Percentiles rank a stretch among this genome's conserved stretches.
Conservation (phyloP, 2,113 vertebrate species). For the Brevimyrus niger region DNA sequence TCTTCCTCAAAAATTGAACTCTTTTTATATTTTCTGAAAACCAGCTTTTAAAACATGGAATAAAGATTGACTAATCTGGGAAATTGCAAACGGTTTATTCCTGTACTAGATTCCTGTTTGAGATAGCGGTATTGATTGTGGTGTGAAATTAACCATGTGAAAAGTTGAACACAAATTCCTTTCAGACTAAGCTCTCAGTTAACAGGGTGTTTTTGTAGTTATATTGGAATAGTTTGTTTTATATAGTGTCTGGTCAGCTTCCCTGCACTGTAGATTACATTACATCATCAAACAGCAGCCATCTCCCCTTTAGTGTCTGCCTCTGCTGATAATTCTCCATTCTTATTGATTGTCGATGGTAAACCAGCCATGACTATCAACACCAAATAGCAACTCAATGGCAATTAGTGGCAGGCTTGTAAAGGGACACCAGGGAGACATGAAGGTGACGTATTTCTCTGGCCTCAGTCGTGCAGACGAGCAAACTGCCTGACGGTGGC, state of each 20-base stretch:
- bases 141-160: not conserved
- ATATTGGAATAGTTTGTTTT: not conserved
- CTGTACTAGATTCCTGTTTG: not conserved
- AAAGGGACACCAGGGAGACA: not conserved
- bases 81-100: not conserved
- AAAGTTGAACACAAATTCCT: not conserved
- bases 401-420: not conserved
- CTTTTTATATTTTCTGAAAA: not conserved
- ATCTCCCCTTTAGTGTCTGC: not conserved
- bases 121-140: not conserved
- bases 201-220: not conserved
- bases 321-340: not conserved
- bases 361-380: not conserved
- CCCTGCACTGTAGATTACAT: not conserved
- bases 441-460: not conserved
- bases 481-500: not conserved
- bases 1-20: not conserved
- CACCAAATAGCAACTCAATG: not conserved
- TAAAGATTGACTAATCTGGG: not conserved
- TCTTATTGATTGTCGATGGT: not conserved
- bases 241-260: not conserved
- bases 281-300: not conserved
- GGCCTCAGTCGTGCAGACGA: not conserved
- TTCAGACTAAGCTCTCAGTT: not conserved
- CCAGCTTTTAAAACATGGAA: not conserved